A percentile compares a stretch with the other conserved stretches of the same genome.
Evolutionary conservation across 2,888 invertebrate genomes (phyloP).

Genomic region (Tetropium fuscum): DNA sequence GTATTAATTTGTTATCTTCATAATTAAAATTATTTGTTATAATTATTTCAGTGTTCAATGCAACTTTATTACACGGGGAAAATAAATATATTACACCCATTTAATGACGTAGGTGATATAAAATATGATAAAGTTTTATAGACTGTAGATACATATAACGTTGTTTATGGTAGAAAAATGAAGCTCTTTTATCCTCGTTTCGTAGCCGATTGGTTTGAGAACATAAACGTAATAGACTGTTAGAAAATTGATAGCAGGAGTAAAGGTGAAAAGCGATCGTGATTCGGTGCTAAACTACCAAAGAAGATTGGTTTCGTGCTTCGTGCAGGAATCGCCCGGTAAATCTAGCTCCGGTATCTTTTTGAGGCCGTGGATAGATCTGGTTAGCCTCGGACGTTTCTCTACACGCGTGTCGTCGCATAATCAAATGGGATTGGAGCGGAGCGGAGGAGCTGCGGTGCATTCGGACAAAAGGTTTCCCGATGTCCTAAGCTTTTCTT

Average conservation of each 20-base stretch:
- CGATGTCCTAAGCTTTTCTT: slow-evolving; percentile 7
- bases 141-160: slow-evolving; percentile 39
- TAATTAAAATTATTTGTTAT: no score
- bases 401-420: slow-evolving; percentile 56
- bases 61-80: no score
- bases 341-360: slow-evolving; percentile 33
- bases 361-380: slow-evolving; percentile 25
- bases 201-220: slow-evolving; percentile 56
- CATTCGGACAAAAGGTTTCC: slow-evolving; percentile 53
- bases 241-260: slow-evolving; percentile 59
- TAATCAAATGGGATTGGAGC: slow-evolving; percentile 59
- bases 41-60: no score
- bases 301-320: slow-evolving; percentile 60
- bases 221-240: slow-evolving; percentile 61
- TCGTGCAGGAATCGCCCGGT: slow-evolving; percentile 39
- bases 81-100: no score
- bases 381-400: slow-evolving; percentile 26
- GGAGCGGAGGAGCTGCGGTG: slow-evolving; percentile 47
- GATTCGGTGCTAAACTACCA: slow-evolving; percentile 57
- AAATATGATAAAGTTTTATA: slow-evolving; percentile 26
- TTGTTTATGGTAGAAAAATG: slow-evolving; percentile 58
- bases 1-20: no score
- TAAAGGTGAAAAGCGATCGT: slow-evolving; percentile 61
- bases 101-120: slow-evolving; percentile 12
- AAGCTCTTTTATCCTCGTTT: slow-evolving; percentile 59